A percentile compares a stretch with the other conserved stretches of the same genome.
Evolutionary conservation across 2,797 vertebrate genomes (phyloP).

Genomic region (Carduelis carduelis): DNA sequence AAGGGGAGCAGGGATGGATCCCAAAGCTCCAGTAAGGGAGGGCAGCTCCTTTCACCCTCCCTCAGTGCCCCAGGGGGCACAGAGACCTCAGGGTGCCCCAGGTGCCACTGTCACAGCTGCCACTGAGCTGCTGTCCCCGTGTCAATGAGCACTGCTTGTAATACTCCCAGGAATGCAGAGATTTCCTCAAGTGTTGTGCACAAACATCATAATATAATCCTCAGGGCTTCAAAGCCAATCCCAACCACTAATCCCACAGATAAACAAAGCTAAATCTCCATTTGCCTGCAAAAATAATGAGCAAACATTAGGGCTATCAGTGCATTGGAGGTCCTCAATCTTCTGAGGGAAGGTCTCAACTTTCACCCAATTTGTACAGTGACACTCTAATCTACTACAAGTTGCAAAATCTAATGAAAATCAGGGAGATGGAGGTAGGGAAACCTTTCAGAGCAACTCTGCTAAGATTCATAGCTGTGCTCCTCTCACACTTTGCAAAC

Average conservation of each 20-base stretch:
- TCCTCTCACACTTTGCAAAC: neutral
- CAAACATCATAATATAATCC: slow-evolving; percentile 51
- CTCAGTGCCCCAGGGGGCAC: accelerated
- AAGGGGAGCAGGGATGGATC: accelerated
- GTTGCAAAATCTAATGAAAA: neutral
- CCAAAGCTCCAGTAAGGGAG: neutral
- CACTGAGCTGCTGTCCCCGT: neutral
- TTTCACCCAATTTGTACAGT: neutral
- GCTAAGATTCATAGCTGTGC: neutral
- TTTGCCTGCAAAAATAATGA: slow-evolving; percentile 55
- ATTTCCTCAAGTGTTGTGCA: slow-evolving; percentile 4
- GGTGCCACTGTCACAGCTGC: neutral
- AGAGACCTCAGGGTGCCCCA: accelerated
- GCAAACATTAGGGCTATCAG: slow-evolving; percentile 55
- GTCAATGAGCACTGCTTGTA: neutral
- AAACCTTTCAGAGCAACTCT: neutral
- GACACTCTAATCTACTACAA: neutral
- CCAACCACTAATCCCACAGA: slow-evolving; percentile 52
- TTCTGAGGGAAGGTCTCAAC: neutral
- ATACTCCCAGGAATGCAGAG: neutral
- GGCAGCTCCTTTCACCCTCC: accelerated
- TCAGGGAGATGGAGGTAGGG: neutral
- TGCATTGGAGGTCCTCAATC: neutral
- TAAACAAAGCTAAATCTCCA: slow-evolving; percentile 59
- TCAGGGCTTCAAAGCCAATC: slow-evolving; percentile 46